Evolutionary conservation across 2,888 invertebrate species (phyloP), one percentile per base, ranked within the genome.

Genomic region (Andricus curvator): DNA sequence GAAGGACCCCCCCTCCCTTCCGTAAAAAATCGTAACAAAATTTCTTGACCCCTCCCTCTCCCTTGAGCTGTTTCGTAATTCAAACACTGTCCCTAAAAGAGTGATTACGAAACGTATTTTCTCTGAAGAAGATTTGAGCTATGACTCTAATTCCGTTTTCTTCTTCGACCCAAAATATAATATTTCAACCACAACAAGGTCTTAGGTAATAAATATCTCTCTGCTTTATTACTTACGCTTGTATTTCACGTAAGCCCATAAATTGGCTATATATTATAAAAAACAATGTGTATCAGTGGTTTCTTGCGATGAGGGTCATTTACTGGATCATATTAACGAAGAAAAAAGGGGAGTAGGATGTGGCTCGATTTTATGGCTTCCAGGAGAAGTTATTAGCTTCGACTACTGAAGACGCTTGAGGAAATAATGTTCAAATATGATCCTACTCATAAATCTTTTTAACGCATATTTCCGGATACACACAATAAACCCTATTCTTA

Each of bases 321-420:
- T 74, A 74, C 33, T 11, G 70, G 70, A 74, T 33, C 33, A 37
- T n/a, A 74, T 74, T 74, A 56, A 74, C n/a, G 70, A 56, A 74
- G 70, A 74, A 33, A 74, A 74, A 74, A 74, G n/a, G 70, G 70
- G 51, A 74, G 56, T n/a, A 51, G 37, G 48, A 74, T 74, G 33
- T 51, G 56, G 25, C 56, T 74, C 70, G 70, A 74, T 74, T 56
- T 74, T 74, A 74, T 74, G 56, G 70, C 70, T 74, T 74, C 51
- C 48, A 44, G 20, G 29, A 33, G 70, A 74, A 74, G 13, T 74
- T 74, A 74, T 74, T 74, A 74, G 56, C 33, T 33, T 20, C 20
- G 48, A 68, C 44, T 70, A 70, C 70, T 44, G 20, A 51, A 70
- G 25, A 29, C 48, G 48, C 25, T 29, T 70, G 48, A 56, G 51